phyloP scores from a whole-genome alignment of 2,888 invertebrate genomes.

The Odontocerum albicorne region DNA sequence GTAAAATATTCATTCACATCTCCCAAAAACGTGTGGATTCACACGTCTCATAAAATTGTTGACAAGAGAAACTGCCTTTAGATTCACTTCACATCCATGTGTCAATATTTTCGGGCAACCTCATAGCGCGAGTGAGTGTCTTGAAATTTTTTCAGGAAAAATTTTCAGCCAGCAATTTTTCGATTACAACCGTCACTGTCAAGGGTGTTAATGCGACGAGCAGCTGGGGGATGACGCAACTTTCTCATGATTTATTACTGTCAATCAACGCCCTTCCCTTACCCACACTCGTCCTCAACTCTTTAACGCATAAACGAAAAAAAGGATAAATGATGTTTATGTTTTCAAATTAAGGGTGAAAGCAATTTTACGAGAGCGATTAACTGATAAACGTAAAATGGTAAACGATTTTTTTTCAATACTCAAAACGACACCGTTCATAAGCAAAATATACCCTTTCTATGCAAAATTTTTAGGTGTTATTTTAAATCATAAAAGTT shows the following conservation, averaged over 20 bases:
- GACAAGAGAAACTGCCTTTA: too few relatives aligned
- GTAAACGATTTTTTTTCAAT: neutral
- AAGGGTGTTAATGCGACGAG: constrained; percentile 21
- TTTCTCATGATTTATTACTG: constrained; percentile 32
- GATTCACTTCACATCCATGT: too few relatives aligned
- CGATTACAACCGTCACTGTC: too few relatives aligned
- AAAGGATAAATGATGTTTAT: constrained; percentile 13
- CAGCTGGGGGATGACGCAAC: constrained; percentile 23
- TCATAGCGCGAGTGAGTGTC: too few relatives aligned
- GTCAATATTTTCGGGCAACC: too few relatives aligned
- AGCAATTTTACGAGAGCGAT: neutral
- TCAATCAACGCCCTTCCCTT: constrained; percentile 23
- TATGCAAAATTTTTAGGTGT: too few relatives aligned
- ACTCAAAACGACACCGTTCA: too few relatives aligned
- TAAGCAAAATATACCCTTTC: too few relatives aligned
- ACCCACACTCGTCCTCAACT: constrained; percentile 10
- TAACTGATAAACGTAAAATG: neutral
- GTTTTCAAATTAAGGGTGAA: neutral
- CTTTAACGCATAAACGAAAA: constrained; percentile 19
- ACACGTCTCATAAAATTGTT: too few relatives aligned
- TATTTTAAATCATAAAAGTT: too few relatives aligned
- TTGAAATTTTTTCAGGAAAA: neutral
- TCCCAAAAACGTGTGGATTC: too few relatives aligned
- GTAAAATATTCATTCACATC: too few relatives aligned
- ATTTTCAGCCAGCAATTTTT: constrained; percentile 1